Base-by-base conservation (phyloP, 2,113 vertebrate species). In the Megaceryle torquata region DNA sequence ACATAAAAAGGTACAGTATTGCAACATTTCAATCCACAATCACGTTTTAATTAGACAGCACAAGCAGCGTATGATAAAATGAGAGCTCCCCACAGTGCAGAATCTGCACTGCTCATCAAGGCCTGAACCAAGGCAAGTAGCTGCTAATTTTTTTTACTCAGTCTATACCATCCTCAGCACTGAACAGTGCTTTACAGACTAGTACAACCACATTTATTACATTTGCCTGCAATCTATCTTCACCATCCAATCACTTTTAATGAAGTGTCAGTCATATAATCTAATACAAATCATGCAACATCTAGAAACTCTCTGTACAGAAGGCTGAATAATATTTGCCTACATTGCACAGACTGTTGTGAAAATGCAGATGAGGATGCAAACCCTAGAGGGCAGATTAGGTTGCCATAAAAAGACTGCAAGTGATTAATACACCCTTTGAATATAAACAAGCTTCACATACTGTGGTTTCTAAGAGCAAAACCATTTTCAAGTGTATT, bases 401-500 rank as follows among this genome's bases (percentile, higher is more conserved):
- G 70, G 57, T 46, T 68, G 57, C 63, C 22, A 65, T 17, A 80
- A 81, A 76, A 41, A 88, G 50, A 26, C 11, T 76, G 51, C 33
- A 79, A 74, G 74, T 70, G 67, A 87, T 94, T 88, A 95, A 44
- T n/a, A 93, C 41, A 74, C 11, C 16, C 77, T 82, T 46, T 53
- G 56, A 94, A 86, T 77, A 82, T 28, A 71, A 91, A 86, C 39
- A 90, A 89, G 88, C 50, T 82, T 90, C 67, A 84, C 46, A 75
- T 56, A 74, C 8, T 15, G 16, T 90, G 87, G 77, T 87, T 96
- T 87, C 81, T 78, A 87, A 82, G 74, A 94, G 75, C 64, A 88
- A 89, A 95, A 65, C 75, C 54, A 85, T 91, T 93, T 96, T 94
- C 84, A 96, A 95, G 95, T 95, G 95, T 80, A 70, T 8, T 96